A percentile compares a stretch with the other conserved stretches of the same genome.
phyloP scores from a whole-genome alignment of 2,113 vertebrate species.

The Anoura caudifer region DNA sequence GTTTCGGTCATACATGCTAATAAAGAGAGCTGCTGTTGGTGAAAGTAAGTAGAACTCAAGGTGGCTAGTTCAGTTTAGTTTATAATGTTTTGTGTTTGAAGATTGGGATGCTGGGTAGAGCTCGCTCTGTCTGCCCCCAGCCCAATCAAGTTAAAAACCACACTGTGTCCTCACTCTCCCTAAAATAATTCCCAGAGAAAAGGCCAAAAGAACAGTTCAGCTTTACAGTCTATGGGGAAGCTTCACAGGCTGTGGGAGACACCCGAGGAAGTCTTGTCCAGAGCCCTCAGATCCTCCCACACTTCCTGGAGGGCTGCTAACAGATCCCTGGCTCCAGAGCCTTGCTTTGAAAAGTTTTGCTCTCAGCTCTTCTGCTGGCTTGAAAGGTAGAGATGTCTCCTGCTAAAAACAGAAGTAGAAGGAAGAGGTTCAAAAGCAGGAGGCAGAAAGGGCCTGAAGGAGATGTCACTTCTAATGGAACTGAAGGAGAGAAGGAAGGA shows the following conservation, averaged over 20 bases:
- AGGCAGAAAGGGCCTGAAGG: background rate
- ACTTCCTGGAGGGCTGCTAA: background rate
- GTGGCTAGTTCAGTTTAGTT: background rate
- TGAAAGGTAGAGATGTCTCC: background rate
- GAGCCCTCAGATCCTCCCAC: background rate
- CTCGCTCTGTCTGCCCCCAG: background rate
- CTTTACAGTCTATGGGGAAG: background rate
- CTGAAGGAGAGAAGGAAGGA: background rate
- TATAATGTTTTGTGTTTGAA: background rate
- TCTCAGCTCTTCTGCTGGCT: background rate
- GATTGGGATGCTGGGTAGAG: background rate
- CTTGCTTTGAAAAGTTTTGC: constrained; percentile 19
- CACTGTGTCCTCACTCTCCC: background rate
- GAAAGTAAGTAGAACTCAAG: background rate
- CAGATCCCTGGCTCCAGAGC: background rate
- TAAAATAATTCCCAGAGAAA: background rate
- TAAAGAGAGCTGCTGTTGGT: background rate
- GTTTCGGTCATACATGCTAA: background rate
- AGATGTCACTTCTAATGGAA: background rate
- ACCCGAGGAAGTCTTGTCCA: background rate
- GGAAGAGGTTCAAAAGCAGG: background rate
- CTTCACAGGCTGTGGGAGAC: background rate
- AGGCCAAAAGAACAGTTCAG: background rate
- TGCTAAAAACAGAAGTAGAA: background rate
- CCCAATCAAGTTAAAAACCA: background rate